A percentile compares a stretch with the other conserved stretches of the same genome.
Conservation (phyloP, 2,888 invertebrate species). For the Drosophila austrosaltans region DNA sequence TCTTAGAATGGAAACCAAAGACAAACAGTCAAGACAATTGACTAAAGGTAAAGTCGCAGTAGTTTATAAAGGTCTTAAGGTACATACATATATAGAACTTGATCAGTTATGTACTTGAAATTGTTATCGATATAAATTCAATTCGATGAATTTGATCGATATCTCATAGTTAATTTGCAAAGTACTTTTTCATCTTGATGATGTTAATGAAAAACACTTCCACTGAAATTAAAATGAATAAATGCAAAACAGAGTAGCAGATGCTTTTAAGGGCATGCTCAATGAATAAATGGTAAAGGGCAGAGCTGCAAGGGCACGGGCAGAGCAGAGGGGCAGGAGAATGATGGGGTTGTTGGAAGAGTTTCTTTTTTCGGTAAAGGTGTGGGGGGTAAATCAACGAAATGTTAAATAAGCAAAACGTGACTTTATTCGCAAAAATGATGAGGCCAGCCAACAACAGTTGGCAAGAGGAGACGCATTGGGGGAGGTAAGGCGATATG, state of each 20-base stretch:
- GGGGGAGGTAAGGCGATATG: background rate
- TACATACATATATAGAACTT: too few species aligned
- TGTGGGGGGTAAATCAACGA: constrained; percentile 59
- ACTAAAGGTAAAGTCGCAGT: too few species aligned
- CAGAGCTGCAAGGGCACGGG: background rate
- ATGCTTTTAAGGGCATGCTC: constrained; percentile 11
- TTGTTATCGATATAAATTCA: background rate
- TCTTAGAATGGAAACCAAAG: too few species aligned
- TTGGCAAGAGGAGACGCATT: background rate
- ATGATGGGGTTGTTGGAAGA: background rate
- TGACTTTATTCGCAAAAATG: constrained; percentile 75
- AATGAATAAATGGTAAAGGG: constrained; percentile 4
- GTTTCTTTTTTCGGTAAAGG: background rate
- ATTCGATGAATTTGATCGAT: background rate
- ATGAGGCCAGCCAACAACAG: constrained; percentile 47
- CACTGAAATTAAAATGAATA: constrained; percentile 5
- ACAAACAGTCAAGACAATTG: too few species aligned
- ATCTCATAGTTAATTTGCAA: background rate
- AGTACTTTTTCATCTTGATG: constrained; percentile 3
- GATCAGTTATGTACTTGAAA: too few species aligned
- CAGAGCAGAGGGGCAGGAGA: background rate
- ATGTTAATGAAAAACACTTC: constrained; percentile 3
- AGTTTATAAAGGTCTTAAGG: too few species aligned
- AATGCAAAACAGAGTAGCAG: constrained; percentile 9
- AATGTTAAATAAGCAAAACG: constrained; percentile 79